Conservation (phyloP, 2,888 invertebrate genomes). For the Campoplex nolae region DNA sequence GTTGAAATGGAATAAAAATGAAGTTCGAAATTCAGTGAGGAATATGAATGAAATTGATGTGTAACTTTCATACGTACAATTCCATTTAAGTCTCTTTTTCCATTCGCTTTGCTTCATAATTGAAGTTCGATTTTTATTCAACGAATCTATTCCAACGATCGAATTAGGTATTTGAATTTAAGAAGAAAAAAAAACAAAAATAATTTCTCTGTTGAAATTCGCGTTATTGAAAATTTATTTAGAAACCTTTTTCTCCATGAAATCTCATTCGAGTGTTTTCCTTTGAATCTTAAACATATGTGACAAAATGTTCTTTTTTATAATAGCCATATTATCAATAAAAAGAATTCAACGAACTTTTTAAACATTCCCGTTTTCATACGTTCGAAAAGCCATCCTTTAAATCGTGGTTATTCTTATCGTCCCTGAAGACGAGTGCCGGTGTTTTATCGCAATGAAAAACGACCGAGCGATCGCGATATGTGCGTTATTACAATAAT, state of each 20-base stretch:
- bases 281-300: background rate
- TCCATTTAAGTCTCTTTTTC: background rate
- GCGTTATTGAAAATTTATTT: background rate
- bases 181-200: no score
- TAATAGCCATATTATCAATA: background rate
- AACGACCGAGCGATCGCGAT: background rate
- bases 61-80: background rate
- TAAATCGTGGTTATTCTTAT: constrained; percentile 20
- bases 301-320: background rate
- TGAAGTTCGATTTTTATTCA: background rate
- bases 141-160: no score
- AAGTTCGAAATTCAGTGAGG: background rate
- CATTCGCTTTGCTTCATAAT: background rate
- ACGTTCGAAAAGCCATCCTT: background rate
- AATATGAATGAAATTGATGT: background rate
- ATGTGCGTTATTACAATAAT: constrained; percentile 8
- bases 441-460: constrained; percentile 5
- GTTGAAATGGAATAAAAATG: background rate
- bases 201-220: no score
- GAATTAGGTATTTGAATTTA: no score
- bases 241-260: background rate
- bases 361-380: background rate
- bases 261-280: background rate
- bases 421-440: background rate
- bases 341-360: background rate